These are phyloP conservation scores for Nipponia nippon DNA, from an alignment of 2,113 vertebrate species.

Conservation along the genomic window DNA sequence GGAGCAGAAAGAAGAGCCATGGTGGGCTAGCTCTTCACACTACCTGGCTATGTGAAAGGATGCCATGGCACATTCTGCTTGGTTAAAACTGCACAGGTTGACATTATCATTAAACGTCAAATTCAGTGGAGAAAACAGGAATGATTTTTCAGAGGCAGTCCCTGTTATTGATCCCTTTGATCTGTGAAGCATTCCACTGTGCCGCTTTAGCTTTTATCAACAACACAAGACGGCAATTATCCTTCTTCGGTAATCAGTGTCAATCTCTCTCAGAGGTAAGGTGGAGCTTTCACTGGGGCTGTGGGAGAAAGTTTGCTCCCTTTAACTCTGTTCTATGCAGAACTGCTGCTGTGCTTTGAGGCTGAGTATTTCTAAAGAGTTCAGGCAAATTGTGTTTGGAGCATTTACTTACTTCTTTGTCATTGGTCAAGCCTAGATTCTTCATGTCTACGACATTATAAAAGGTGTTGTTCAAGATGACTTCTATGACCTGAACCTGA, in stretches of 20 bases:
- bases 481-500: constrained; percentile 92
- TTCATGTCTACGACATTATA: constrained; percentile 90
- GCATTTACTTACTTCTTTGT: constrained; percentile 84
- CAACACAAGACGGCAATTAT: neutral
- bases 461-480: constrained; percentile 89
- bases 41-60: neutral
- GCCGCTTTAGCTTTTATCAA: neutral
- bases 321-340: neutral
- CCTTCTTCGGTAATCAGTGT: neutral
- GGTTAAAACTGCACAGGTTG: neutral
- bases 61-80: neutral
- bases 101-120: neutral
- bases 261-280: neutral
- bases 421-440: constrained; percentile 87
- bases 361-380: neutral
- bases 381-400: neutral
- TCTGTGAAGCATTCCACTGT: neutral
- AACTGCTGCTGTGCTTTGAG: neutral
- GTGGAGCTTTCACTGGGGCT: neutral
- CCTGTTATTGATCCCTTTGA: neutral
- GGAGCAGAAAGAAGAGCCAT: neutral
- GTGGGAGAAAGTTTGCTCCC: neutral
- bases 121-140: neutral
- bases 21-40: neutral
- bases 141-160: neutral